Evolutionary conservation across 2,888 invertebrate genomes (phyloP).

Genomic region (Brachyptera risi): DNA sequence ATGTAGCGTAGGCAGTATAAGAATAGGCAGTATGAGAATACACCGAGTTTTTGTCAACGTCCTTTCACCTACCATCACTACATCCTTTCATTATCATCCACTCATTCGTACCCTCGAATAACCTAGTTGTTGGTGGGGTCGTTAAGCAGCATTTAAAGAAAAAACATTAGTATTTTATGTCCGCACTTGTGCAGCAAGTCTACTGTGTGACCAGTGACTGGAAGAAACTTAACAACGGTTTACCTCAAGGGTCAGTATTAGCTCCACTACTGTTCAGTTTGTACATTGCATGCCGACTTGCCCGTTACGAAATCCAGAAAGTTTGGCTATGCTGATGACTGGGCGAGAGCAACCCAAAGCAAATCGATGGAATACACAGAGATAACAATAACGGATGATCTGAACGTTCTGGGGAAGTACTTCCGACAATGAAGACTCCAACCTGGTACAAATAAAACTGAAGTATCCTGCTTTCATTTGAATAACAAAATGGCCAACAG

Average conservation of each 20-base stretch:
- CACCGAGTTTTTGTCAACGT: too few relatives aligned
- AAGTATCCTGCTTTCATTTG: constrained; percentile 25
- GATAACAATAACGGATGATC: constrained; percentile 9
- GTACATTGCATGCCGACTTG: constrained; percentile 26
- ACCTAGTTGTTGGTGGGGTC: too few relatives aligned
- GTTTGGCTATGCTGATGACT: constrained; percentile 28
- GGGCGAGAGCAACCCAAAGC: constrained; percentile 14
- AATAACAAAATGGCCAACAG: constrained; percentile 20
- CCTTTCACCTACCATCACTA: too few relatives aligned
- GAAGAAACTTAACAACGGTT: constrained; percentile 22
- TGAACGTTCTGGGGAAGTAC: constrained; percentile 19
- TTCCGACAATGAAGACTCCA: constrained; percentile 22
- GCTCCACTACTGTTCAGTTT: constrained; percentile 26
- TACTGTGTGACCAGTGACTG: too few relatives aligned
- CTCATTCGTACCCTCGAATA: too few relatives aligned
- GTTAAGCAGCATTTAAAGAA: too few relatives aligned
- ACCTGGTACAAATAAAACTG: constrained; percentile 24
- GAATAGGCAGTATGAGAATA: too few relatives aligned
- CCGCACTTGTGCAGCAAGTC: too few relatives aligned
- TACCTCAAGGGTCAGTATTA: constrained; percentile 27
- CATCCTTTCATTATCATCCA: too few relatives aligned
- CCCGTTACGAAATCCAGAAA: constrained; percentile 21
- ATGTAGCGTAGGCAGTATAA: too few relatives aligned
- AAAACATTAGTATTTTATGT: too few relatives aligned
- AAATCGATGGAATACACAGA: constrained; percentile 9